A percentile compares a stretch with the other conserved stretches of the same genome.
phyloP scores from a whole-genome alignment of 2,888 invertebrate species.

The Leptopterna dolabrata region DNA sequence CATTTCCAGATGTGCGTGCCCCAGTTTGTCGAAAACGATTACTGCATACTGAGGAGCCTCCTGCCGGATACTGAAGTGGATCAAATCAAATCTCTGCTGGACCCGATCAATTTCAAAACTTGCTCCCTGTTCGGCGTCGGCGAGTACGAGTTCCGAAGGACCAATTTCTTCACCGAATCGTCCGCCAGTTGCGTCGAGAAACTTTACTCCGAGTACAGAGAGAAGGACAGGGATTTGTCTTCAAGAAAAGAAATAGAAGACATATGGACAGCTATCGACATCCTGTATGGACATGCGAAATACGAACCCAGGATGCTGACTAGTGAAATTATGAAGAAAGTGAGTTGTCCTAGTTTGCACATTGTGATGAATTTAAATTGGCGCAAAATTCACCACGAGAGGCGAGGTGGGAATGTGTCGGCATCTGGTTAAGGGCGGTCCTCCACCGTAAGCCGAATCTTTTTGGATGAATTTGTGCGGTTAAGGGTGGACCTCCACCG shows the following conservation, averaged over 20 bases:
- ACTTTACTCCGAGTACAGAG: slow-evolving; percentile 41
- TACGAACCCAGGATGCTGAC: background rate
- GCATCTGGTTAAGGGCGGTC: too few relatives aligned
- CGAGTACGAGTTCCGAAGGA: slow-evolving; percentile 33
- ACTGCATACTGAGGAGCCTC: background rate
- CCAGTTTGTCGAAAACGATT: slow-evolving; percentile 28
- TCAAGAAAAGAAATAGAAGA: slow-evolving; percentile 22
- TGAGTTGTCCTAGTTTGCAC: background rate
- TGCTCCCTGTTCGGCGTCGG: slow-evolving; percentile 39
- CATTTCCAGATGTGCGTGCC: slow-evolving; percentile 47
- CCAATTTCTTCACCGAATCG: slow-evolving; percentile 43
- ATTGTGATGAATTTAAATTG: too few relatives aligned
- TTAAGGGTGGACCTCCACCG: too few relatives aligned
- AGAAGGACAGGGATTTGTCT: background rate
- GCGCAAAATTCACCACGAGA: too few relatives aligned
- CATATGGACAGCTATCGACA: slow-evolving; percentile 3
- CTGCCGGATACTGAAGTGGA: background rate
- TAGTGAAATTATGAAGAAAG: background rate
- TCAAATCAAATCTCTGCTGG: background rate
- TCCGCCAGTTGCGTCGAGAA: slow-evolving; percentile 47
- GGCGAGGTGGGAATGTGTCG: too few relatives aligned
- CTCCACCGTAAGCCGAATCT: too few relatives aligned
- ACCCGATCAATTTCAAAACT: slow-evolving; percentile 40
- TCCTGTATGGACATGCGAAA: slow-evolving; percentile 19
- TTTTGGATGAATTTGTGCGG: too few relatives aligned